Evolutionary conservation across 2,113 vertebrate species (phyloP), one percentile per base, ranked within the genome.

Genomic region (Prinia subflava): DNA sequence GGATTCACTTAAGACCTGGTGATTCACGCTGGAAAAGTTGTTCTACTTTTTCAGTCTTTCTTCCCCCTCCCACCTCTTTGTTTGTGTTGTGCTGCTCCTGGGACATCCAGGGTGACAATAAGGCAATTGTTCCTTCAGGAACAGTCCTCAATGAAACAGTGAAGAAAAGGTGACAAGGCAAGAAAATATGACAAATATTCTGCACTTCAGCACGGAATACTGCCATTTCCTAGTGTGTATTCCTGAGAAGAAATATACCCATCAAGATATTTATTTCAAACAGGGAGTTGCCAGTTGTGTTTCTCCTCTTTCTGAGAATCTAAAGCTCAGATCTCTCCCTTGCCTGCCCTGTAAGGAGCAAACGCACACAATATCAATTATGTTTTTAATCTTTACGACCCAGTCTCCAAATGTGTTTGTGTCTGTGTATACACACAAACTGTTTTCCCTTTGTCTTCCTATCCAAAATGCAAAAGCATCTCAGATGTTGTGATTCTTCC

Each of bases 381-480:
- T 92, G 62, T 89, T 92, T 95, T 96, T 91, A 92, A 94, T 97
- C 97, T 96, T 81, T 28, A 76, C 82, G 94, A 95, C 93, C 95
- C 94, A 76, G 79, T 83, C 93, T 95, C 92, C 77, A 71, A 94
- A 91, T 65, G 70, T 74, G 67, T 86, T 95, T 95, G 85, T 79
- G 33, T 39, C 95, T 89, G 52, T 95, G 84, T 87, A 33, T 87
- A 90, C 83, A 75, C 83, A 89, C 13, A 55, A 79, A 90, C 86
- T 83, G 80, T 95, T 96, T 96, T 96, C 88, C 52, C 94, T 95
- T 97, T 96, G 93, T 97, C 97, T 97, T 95, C 50, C 87, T 69
- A 97, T 97, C 96, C 97, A 97, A 95, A 97, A 97, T 96, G 96
- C 73, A 88, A 81, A 93, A 96, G 76, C 94, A 97, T 87, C 4